Percentiles rank a stretch among this genome's conserved stretches.
phyloP scores from a whole-genome alignment of 2,113 vertebrate species.

The Sterna hirundo region DNA sequence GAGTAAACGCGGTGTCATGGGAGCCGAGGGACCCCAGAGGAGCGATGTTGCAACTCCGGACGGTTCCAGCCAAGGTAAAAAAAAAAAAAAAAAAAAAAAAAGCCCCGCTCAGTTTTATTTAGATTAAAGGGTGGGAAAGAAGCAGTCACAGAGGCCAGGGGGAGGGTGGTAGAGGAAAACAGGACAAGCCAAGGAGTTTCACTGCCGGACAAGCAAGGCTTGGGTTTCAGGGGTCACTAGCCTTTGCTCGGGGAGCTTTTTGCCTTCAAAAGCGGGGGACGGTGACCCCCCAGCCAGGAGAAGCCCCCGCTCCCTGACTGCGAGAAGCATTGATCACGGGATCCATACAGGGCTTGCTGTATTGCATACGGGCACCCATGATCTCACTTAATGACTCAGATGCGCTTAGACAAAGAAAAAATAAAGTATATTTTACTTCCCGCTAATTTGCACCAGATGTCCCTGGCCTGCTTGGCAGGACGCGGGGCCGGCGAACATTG shows the following conservation, averaged over 20 bases:
- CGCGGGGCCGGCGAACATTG: not conserved
- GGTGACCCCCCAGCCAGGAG: not conserved
- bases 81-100: not conserved
- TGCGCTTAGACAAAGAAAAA: constrained; percentile 47
- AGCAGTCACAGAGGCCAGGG: constrained; percentile 2
- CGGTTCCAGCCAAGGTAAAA: constrained; percentile 22
- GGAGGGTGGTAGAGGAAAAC: constrained; percentile 38
- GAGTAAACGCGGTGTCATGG: constrained; percentile 79
- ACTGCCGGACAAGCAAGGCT: not conserved
- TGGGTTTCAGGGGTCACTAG: not conserved
- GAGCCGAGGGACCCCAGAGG: constrained; percentile 75
- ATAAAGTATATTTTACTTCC: constrained; percentile 62
- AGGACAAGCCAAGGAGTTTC: constrained; percentile 1
- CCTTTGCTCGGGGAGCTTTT: not conserved
- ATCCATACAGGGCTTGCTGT: not conserved
- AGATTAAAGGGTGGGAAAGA: constrained; percentile 80
- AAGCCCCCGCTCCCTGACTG: not conserved
- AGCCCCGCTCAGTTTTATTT: constrained; percentile 72
- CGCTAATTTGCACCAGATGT: constrained; percentile 68
- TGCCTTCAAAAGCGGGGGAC: not conserved
- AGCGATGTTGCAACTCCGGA: constrained; percentile 72
- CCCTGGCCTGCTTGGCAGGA: constrained; percentile 37
- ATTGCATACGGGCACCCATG: constrained; percentile 24
- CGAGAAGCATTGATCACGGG: not conserved
- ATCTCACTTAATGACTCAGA: constrained; percentile 70